phyloP scores from a whole-genome alignment of 2,113 vertebrate genomes.

The Chunga burmeisteri region DNA sequence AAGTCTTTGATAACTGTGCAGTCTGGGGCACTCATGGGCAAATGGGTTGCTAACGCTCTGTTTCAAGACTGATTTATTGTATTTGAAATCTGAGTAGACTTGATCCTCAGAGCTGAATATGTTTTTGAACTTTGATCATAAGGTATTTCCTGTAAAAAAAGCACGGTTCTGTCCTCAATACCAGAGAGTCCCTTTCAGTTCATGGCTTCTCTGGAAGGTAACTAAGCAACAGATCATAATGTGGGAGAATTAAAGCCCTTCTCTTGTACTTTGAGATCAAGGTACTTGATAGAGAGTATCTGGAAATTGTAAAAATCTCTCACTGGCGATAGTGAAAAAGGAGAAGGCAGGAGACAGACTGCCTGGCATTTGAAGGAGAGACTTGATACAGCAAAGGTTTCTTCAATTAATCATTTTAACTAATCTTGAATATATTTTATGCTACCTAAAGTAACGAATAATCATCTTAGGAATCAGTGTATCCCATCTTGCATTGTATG shows the following conservation, averaged over 20 bases:
- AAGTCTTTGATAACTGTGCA: background rate
- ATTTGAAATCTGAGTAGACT: background rate
- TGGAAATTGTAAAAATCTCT: background rate
- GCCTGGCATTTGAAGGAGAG: background rate
- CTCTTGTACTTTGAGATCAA: background rate
- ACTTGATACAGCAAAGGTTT: background rate
- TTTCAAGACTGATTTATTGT: background rate
- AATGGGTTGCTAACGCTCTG: background rate
- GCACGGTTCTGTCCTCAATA: background rate
- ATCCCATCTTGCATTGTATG: background rate
- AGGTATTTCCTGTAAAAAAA: background rate
- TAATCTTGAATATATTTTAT: background rate
- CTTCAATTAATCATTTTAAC: background rate
- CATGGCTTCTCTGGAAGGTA: background rate
- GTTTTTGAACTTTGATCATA: background rate
- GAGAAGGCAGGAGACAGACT: background rate
- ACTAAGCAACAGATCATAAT: background rate
- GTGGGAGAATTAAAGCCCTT: background rate
- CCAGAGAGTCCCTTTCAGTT: background rate
- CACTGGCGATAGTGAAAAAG: background rate
- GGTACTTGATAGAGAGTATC: background rate
- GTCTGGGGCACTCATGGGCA: accelerated
- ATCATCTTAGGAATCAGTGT: background rate
- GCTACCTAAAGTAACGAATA: background rate
- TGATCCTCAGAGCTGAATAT: background rate